These are phyloP conservation scores for Xyliphius kryptos DNA, from an alignment of 2,113 vertebrate species.

Conservation along the genomic window DNA sequence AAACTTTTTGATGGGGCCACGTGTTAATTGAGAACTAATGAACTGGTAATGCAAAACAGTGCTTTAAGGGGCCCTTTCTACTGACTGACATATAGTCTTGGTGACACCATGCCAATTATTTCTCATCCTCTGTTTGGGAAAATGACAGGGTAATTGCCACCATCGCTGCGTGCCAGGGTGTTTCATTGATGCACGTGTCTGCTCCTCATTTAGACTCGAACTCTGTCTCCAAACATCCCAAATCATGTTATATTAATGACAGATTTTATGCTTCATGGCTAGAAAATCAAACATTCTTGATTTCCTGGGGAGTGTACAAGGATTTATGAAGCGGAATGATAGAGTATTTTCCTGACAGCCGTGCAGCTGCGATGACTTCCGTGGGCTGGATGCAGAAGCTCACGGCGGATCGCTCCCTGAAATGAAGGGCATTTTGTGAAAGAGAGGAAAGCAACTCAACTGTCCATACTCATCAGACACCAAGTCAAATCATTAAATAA, in stretches of 20 bases:
- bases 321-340: constrained; percentile 62
- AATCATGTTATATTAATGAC: constrained; percentile 59
- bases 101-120: constrained; percentile 48
- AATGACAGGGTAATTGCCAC: constrained; percentile 39
- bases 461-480: too few relatives aligned
- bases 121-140: constrained; percentile 45
- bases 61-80: constrained; percentile 27
- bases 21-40: constrained; percentile 62
- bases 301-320: constrained; percentile 58
- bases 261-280: constrained; percentile 66
- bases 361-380: too few relatives aligned
- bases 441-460: too few relatives aligned
- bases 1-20: constrained; percentile 49
- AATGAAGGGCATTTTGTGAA: too few relatives aligned
- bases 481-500: too few relatives aligned
- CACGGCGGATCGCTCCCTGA: too few relatives aligned
- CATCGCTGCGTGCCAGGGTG: constrained; percentile 42
- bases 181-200: constrained; percentile 56
- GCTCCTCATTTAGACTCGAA: constrained; percentile 57
- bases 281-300: constrained; percentile 63
- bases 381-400: too few relatives aligned
- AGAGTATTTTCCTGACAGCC: constrained; percentile 3
- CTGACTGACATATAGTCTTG: constrained; percentile 45
- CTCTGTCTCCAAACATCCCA: constrained; percentile 59
- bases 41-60: constrained; percentile 50